Conservation (phyloP, 2,113 vertebrate genomes). For the Cyanoramphus novaezelandiae region DNA sequence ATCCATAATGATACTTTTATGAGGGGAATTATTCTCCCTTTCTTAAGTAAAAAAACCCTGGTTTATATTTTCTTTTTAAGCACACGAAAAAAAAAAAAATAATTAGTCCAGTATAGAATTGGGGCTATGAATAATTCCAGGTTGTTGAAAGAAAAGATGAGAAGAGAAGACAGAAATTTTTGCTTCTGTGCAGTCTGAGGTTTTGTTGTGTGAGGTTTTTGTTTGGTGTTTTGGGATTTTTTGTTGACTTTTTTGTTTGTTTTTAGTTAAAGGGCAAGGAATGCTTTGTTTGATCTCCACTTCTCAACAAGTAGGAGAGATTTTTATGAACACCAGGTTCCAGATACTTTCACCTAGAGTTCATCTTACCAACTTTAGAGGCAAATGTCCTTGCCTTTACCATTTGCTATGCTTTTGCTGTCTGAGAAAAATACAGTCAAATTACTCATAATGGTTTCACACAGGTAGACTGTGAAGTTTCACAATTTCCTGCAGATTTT, state of each 20-base stretch:
- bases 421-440: background rate
- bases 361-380: background rate
- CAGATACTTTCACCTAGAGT: background rate
- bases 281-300: background rate
- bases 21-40: background rate
- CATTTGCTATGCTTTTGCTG: background rate
- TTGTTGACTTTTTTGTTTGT: background rate
- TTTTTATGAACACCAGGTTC: background rate
- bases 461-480: background rate
- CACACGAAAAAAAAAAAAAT: background rate
- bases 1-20: slow-evolving; percentile 21
- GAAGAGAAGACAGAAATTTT: background rate
- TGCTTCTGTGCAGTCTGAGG: background rate
- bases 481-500: background rate
- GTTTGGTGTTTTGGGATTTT: background rate
- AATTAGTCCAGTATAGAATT: background rate
- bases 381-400: background rate
- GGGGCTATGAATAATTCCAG: background rate
- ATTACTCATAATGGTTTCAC: background rate
- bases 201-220: background rate
- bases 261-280: background rate
- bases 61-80: background rate
- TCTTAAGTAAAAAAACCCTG: background rate
- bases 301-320: background rate
- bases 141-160: background rate